These are phyloP conservation scores for Murina feae DNA, from an alignment of 2,113 vertebrate species.

Conservation along the genomic window DNA sequence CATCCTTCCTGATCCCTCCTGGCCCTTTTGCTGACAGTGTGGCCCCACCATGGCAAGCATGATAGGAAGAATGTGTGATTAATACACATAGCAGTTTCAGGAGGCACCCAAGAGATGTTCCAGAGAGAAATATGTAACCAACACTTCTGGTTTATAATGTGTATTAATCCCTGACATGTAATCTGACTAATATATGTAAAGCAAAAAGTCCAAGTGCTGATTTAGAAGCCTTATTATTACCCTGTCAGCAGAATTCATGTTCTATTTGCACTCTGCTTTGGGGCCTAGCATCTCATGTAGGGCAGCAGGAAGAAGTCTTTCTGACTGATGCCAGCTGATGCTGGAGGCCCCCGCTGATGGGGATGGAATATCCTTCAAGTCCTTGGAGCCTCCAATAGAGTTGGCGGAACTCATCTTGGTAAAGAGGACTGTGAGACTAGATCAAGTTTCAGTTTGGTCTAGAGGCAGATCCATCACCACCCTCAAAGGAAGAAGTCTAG, in stretches of 20 bases:
- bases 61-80: constrained; percentile 35
- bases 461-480: neutral
- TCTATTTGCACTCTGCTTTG: constrained; percentile 46
- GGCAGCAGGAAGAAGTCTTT: constrained; percentile 27
- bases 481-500: neutral
- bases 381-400: neutral
- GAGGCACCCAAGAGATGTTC: constrained; percentile 25
- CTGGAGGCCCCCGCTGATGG: neutral
- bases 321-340: neutral
- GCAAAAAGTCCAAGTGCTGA: constrained; percentile 62
- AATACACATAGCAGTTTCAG: constrained; percentile 22
- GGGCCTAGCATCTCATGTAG: constrained; percentile 3
- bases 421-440: neutral
- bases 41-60: neutral
- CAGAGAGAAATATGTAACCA: constrained; percentile 53
- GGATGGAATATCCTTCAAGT: neutral
- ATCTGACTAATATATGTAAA: constrained; percentile 72
- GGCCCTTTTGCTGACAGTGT: neutral
- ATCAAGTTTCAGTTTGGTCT: neutral
- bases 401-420: neutral
- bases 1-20: neutral
- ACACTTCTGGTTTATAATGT: constrained; percentile 69
- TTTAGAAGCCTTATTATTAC: constrained; percentile 68
- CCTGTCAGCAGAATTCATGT: constrained; percentile 66
- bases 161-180: constrained; percentile 73